Conservation (phyloP, 2,888 invertebrate genomes). For the Yponomeuta evonymella region DNA sequence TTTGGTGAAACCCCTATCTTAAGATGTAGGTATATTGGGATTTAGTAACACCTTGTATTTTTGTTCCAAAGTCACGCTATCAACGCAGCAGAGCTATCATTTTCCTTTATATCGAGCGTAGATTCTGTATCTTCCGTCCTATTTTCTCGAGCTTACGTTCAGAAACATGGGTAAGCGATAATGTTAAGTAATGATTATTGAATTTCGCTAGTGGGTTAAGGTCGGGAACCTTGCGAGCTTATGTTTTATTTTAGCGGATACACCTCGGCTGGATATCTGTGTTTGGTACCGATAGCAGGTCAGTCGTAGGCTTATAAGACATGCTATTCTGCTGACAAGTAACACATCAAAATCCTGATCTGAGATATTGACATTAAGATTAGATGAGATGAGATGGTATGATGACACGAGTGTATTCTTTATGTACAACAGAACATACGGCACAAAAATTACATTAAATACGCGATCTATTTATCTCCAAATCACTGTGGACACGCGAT, state of each 20-base stretch:
- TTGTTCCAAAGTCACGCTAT: not conserved
- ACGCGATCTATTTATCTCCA: too few species aligned
- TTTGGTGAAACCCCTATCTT: too few species aligned
- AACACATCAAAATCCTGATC: too few species aligned
- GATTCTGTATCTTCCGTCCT: not conserved
- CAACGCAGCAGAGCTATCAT: not conserved
- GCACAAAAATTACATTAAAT: too few species aligned
- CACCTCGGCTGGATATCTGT: conserved; percentile 47
- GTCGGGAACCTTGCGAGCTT: conserved; percentile 45
- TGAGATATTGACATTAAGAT: too few species aligned
- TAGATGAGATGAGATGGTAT: too few species aligned
- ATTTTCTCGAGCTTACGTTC: not conserved
- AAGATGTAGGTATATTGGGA: too few species aligned
- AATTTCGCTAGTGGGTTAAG: conserved; percentile 46
- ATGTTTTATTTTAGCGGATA: conserved; percentile 58
- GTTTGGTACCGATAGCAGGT: conserved; percentile 41
- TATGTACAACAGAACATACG: too few species aligned
- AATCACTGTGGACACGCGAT: too few species aligned
- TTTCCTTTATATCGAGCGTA: not conserved
- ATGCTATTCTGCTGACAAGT: too few species aligned
- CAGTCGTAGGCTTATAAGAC: too few species aligned
- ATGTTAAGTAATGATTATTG: conserved; percentile 35
- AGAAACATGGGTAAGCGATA: conserved; percentile 4
- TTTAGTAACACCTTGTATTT: not conserved
- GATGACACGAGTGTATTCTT: too few species aligned